Conservation (phyloP, 1,140 invertebrate genomes). For the Gryllus bimaculatus region DNA sequence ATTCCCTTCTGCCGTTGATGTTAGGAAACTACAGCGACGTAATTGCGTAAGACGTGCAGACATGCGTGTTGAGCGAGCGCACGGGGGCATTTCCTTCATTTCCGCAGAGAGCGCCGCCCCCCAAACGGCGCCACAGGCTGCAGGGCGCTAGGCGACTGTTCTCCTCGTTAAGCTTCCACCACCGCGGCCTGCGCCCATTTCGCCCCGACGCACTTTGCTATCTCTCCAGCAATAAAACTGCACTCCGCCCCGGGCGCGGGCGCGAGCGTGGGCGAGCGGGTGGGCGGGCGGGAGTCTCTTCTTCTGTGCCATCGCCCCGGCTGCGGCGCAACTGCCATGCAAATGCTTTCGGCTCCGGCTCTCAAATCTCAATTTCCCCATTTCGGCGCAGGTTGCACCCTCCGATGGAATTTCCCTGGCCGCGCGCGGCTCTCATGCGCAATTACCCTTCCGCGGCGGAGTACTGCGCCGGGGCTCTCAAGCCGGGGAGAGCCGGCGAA, state of each 20-base stretch:
- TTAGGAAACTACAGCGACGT: too few species aligned
- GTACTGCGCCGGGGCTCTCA: neutral
- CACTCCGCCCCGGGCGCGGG: neutral
- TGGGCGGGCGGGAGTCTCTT: neutral
- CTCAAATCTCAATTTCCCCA: slow-evolving; percentile 4
- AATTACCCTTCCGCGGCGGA: slow-evolving; percentile 2
- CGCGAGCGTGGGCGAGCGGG: too few species aligned
- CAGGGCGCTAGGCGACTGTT: too few species aligned
- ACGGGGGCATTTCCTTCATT: too few species aligned
- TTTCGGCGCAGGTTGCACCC: neutral
- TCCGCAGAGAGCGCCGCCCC: too few species aligned
- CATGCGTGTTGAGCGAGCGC: too few species aligned
- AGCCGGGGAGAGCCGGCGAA: neutral
- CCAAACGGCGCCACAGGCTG: too few species aligned
- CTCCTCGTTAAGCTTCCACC: too few species aligned
- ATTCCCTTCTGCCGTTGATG: too few species aligned
- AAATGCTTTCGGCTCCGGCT: slow-evolving; percentile 2
- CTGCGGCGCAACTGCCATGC: slow-evolving; percentile 1
- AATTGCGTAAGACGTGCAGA: too few species aligned
- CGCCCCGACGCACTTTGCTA: neutral
- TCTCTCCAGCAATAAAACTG: neutral
- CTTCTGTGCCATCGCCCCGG: neutral
- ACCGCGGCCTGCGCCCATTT: too few species aligned
- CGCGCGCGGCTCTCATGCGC: neutral
- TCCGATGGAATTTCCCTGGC: neutral